Evolutionary conservation across 2,797 vertebrate genomes (phyloP).

Genomic region (Neomorphus geoffroyi): DNA sequence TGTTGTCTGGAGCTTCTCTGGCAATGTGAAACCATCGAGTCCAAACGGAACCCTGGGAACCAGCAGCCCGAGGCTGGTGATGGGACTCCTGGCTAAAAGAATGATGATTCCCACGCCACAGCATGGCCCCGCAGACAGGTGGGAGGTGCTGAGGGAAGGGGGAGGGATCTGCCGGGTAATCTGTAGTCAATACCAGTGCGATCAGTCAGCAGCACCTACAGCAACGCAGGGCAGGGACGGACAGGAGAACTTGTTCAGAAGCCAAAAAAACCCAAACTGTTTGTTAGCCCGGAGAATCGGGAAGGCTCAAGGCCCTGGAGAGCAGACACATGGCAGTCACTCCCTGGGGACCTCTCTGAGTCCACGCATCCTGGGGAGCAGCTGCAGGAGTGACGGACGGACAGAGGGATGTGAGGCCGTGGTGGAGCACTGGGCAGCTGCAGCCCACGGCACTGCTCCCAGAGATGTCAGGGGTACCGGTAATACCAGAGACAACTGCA

Average conservation of each 20-base stretch:
- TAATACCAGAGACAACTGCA: too few relatives aligned
- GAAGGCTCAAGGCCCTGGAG: background rate
- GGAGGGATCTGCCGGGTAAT: background rate
- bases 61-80: too few relatives aligned
- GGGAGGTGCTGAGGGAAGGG: background rate
- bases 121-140: background rate
- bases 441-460: background rate
- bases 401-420: accelerated
- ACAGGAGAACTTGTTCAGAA: background rate
- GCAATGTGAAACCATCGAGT: background rate
- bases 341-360: background rate
- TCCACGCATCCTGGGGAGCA: background rate
- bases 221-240: background rate
- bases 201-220: background rate
- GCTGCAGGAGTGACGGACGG: accelerated
- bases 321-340: background rate
- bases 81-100: background rate
- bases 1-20: background rate
- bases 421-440: background rate
- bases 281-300: background rate
- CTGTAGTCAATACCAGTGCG: background rate
- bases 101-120: background rate
- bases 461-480: background rate
- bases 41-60: background rate
- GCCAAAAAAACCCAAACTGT: background rate